These are phyloP conservation scores for Erithacus rubecula DNA, from an alignment of 2,797 vertebrate genomes.

Conservation along the genomic window DNA sequence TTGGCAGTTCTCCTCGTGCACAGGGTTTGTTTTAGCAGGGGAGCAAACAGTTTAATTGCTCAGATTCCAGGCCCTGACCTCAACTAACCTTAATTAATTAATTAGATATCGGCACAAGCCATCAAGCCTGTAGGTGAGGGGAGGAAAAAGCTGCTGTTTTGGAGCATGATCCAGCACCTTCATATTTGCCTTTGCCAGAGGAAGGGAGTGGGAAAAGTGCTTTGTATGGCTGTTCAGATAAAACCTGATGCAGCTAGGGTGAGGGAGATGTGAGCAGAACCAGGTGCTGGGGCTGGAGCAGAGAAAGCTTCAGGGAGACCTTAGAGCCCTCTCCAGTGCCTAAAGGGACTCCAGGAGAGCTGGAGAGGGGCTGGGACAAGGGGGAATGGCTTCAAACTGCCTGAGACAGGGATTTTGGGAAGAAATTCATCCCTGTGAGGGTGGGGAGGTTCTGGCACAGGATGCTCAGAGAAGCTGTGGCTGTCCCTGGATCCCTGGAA, in stretches of 20 bases:
- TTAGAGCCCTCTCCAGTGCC: neutral
- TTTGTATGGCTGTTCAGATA: neutral
- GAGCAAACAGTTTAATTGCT: constrained; percentile 37
- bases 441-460: fast-evolving
- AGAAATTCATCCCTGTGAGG: neutral
- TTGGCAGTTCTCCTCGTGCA: neutral
- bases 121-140: neutral
- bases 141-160: neutral
- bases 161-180: neutral
- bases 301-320: neutral
- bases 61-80: neutral
- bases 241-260: neutral
- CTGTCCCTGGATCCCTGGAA: neutral
- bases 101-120: neutral
- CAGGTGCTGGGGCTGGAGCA: neutral
- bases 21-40: neutral
- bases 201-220: neutral
- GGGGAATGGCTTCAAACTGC: neutral
- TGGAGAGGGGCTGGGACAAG: neutral
- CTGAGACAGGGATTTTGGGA: neutral
- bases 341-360: neutral
- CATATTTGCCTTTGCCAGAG: neutral
- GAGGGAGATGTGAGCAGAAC: neutral
- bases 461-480: neutral
- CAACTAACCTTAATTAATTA: constrained; percentile 55